Evolutionary conservation across 2,797 vertebrate genomes (phyloP).

Genomic region (Leptodactylus fallax): DNA sequence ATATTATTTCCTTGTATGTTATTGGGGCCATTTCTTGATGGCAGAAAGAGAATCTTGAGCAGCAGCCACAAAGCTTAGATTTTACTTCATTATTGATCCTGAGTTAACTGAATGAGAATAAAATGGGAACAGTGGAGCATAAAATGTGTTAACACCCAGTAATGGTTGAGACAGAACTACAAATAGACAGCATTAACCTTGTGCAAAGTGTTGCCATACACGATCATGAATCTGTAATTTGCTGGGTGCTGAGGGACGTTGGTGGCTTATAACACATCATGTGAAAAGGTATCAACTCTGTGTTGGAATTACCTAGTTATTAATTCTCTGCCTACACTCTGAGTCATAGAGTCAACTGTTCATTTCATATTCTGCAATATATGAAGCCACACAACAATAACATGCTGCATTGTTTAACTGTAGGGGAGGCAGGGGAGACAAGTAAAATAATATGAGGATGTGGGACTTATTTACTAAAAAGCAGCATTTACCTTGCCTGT

Average conservation of each 20-base stretch:
- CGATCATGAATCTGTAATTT: slow-evolving; percentile 37
- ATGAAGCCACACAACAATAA: background rate
- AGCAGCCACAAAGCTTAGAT: slow-evolving; percentile 29
- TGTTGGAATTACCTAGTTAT: slow-evolving; percentile 37
- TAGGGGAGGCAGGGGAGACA: background rate
- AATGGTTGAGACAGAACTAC: slow-evolving; percentile 47
- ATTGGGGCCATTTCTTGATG: background rate
- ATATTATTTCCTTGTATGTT: background rate
- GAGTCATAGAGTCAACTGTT: slow-evolving; percentile 38
- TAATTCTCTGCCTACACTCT: slow-evolving; percentile 33
- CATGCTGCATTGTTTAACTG: background rate
- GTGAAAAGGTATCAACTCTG: slow-evolving; percentile 35
- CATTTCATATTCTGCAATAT: slow-evolving; percentile 29
- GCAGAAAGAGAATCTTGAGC: background rate
- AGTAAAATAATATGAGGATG: background rate
- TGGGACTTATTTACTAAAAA: background rate
- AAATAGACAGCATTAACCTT: slow-evolving; percentile 45
- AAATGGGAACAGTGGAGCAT: slow-evolving; percentile 50
- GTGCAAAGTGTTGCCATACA: slow-evolving; percentile 32
- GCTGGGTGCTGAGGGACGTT: slow-evolving; percentile 12
- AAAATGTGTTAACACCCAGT: slow-evolving; percentile 52
- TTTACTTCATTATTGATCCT: slow-evolving; percentile 52
- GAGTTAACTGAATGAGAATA: slow-evolving; percentile 41
- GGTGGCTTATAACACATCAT: slow-evolving; percentile 19
- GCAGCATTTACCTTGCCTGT: background rate